A percentile compares a stretch with the other conserved stretches of the same genome.
These are phyloP conservation scores for Dendronephthya gigantea DNA, from an alignment of 64 coral and sea anemone genomes.

Conservation along the genomic window DNA sequence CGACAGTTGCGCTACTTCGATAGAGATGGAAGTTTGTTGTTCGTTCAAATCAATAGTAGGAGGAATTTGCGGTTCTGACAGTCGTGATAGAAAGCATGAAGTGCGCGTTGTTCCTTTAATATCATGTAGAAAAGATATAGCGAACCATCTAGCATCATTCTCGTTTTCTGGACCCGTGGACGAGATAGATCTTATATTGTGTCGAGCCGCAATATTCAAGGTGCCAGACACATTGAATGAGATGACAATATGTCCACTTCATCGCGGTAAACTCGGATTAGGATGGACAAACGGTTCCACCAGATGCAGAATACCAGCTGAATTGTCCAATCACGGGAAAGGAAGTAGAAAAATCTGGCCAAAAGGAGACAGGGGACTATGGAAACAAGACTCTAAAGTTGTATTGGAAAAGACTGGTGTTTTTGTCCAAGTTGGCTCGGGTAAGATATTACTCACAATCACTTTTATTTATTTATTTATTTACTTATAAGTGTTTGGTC, in stretches of 20 bases:
- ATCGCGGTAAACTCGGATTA: constrained; percentile 18
- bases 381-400: constrained; percentile 29
- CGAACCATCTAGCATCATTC: background rate
- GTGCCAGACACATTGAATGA: background rate
- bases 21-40: constrained; percentile 5
- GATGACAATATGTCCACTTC: constrained; percentile 18
- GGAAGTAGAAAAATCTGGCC: background rate
- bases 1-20: too few relatives aligned
- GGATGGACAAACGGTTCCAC: constrained; percentile 1
- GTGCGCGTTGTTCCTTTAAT: background rate
- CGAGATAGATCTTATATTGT: background rate
- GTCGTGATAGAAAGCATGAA: background rate
- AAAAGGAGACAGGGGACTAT: constrained; percentile 33
- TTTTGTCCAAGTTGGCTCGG: constrained; percentile 41
- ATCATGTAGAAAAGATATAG: background rate
- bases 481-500: background rate
- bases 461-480: background rate
- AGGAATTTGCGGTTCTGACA: constrained; percentile 3
- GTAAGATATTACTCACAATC: constrained; percentile 13
- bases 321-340: constrained; percentile 11
- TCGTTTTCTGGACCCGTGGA: background rate
- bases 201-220: background rate
- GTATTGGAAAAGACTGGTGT: constrained; percentile 34
- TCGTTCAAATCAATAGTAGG: constrained; percentile 7
- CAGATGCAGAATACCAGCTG: constrained; percentile 20